phyloP scores from a whole-genome alignment of 2,113 vertebrate genomes.

The Pelecanus crispus region DNA sequence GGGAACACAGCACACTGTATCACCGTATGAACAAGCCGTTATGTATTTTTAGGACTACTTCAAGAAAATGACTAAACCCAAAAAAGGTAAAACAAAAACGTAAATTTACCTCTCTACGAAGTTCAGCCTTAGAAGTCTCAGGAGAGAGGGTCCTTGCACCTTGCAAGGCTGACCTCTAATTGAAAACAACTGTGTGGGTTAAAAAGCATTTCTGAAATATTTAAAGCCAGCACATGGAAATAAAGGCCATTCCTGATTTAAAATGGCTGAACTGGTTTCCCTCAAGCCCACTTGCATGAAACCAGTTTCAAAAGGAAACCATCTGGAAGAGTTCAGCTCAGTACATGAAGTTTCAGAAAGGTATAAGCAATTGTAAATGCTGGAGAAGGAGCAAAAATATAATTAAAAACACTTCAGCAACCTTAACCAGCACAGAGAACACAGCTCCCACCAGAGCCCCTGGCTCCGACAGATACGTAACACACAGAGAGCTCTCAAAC shows the following conservation, averaged over 20 bases:
- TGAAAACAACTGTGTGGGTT: background rate
- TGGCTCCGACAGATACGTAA: background rate
- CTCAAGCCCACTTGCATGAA: background rate
- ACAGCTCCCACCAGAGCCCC: background rate
- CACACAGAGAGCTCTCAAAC: background rate
- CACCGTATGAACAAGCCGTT: background rate
- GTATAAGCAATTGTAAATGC: background rate
- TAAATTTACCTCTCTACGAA: background rate
- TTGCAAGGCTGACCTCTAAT: background rate
- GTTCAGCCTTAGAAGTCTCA: background rate
- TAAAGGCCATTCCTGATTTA: background rate
- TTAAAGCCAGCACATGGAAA: background rate
- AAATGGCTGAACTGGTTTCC: conserved; percentile 22
- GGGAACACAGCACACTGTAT: background rate
- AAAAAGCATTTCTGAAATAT: background rate
- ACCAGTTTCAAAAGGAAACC: background rate
- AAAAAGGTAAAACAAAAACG: background rate
- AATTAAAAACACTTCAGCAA: background rate
- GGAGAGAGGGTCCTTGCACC: background rate
- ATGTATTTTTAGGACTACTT: background rate
- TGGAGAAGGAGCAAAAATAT: background rate
- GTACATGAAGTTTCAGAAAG: background rate
- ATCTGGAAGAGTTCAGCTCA: background rate
- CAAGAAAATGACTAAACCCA: background rate
- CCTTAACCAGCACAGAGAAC: background rate